These are phyloP conservation scores for Montifringilla adamsi DNA, from an alignment of 2,113 vertebrate species.

Conservation along the genomic window DNA sequence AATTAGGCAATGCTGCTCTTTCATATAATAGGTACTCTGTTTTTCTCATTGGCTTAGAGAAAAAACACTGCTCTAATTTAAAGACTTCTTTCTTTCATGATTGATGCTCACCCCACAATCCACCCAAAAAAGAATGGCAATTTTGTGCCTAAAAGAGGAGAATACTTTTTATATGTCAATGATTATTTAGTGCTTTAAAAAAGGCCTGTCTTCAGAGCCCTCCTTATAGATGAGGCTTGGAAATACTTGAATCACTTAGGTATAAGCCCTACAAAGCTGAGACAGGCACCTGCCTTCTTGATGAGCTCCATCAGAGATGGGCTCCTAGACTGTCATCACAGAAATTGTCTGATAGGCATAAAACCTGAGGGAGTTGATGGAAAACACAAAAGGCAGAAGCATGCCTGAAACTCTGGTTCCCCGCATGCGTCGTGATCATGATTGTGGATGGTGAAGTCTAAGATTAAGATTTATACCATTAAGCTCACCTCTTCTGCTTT, in stretches of 20 bases:
- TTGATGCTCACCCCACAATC: not conserved
- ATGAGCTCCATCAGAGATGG: not conserved
- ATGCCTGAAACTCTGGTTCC: not conserved
- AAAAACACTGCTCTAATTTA: not conserved
- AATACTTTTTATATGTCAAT: not conserved
- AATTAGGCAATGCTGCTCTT: not conserved
- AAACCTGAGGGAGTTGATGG: not conserved
- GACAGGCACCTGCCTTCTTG: too few relatives aligned
- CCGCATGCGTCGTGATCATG: fast-evolving
- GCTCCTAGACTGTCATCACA: not conserved
- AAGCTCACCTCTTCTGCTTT: not conserved
- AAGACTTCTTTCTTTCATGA: not conserved
- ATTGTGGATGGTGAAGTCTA: not conserved
- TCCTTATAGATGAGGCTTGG: not conserved
- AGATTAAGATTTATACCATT: not conserved
- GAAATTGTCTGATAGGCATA: not conserved
- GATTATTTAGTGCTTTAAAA: not conserved
- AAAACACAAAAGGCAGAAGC: not conserved
- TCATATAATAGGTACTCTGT: not conserved
- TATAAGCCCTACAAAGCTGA: not conserved
- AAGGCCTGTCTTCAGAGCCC: not conserved
- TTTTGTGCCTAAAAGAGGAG: not conserved
- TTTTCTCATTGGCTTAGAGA: not conserved
- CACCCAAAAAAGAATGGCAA: not conserved
- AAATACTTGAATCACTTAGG: not conserved